phyloP scores from a whole-genome alignment of 2,888 invertebrate species.

The Himalopsyche tibetana region DNA sequence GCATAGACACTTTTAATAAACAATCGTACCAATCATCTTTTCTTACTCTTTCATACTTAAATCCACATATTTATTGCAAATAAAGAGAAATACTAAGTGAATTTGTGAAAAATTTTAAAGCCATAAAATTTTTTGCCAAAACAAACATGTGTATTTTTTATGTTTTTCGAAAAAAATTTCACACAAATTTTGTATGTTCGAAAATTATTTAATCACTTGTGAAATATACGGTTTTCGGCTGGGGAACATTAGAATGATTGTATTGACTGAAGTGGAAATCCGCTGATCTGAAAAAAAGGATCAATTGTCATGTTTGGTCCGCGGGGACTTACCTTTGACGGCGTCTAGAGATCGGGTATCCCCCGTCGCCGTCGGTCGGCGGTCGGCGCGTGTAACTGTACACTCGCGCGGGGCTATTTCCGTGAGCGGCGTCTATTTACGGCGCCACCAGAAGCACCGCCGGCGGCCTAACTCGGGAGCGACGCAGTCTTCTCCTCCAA shows the following conservation, averaged over 20 bases:
- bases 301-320: conserved; percentile 20
- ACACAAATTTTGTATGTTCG: not conserved
- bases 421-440: conserved; percentile 55
- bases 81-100: too few species aligned
- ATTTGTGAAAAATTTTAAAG: too few species aligned
- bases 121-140: too few species aligned
- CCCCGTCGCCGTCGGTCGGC: conserved; percentile 72
- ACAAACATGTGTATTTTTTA: too few species aligned
- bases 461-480: conserved; percentile 75
- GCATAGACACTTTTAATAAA: not conserved
- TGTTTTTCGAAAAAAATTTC: not conserved
- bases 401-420: conserved; percentile 72
- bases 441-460: conserved; percentile 67
- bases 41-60: too few species aligned
- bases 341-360: conserved; percentile 72
- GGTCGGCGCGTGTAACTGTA: conserved; percentile 70
- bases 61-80: too few species aligned
- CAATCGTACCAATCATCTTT: not conserved
- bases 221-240: not conserved
- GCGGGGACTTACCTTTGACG: conserved; percentile 69
- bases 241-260: not conserved
- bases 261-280: conserved; percentile 4
- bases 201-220: not conserved
- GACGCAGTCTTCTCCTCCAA: conserved; percentile 67
- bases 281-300: conserved; percentile 36